These are phyloP conservation scores for Akabosia matsudoensis DNA, from an alignment of 1,140 invertebrate genomes.

Conservation along the genomic window DNA sequence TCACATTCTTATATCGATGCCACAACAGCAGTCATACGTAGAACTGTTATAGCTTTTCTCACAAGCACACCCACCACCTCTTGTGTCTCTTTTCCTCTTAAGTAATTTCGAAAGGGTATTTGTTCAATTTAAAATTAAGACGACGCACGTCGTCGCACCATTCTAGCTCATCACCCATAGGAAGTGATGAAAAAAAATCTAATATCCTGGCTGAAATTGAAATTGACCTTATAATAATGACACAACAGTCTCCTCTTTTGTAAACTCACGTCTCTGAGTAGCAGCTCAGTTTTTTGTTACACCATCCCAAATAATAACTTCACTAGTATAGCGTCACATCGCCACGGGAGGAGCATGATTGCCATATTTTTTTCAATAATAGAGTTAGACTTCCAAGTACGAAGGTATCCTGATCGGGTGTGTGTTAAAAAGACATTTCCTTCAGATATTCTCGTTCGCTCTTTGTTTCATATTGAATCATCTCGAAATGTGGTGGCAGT, in stretches of 20 bases:
- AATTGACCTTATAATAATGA: conserved; percentile 40
- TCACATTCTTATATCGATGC: too few relatives aligned
- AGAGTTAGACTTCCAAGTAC: not conserved
- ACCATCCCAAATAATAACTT: not conserved
- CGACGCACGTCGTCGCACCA: conserved; percentile 12
- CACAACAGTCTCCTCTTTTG: not conserved
- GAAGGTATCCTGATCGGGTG: not conserved
- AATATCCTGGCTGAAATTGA: conserved; percentile 41
- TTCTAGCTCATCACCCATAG: conserved; percentile 20
- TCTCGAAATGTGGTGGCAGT: not conserved
- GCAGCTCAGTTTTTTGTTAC: too few relatives aligned
- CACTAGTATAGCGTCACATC: not conserved
- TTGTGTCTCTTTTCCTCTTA: not conserved
- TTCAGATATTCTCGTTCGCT: not conserved
- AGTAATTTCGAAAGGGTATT: conserved; percentile 9
- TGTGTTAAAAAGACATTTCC: conserved; percentile 11
- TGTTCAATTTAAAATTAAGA: conserved; percentile 23
- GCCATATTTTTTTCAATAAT: not conserved
- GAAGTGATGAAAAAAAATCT: conserved; percentile 39
- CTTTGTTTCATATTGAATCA: conserved; percentile 20
- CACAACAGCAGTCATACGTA: too few relatives aligned
- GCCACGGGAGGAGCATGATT: not conserved
- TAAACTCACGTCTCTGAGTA: conserved; percentile 18
- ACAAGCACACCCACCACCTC: not conserved
- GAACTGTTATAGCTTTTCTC: too few relatives aligned